Evolutionary conservation across 30 jellyfish, hydroid and myxozoan species (phyloP), one percentile per base, ranked within the genome.

Genomic region (Nemopilema nomurai): DNA sequence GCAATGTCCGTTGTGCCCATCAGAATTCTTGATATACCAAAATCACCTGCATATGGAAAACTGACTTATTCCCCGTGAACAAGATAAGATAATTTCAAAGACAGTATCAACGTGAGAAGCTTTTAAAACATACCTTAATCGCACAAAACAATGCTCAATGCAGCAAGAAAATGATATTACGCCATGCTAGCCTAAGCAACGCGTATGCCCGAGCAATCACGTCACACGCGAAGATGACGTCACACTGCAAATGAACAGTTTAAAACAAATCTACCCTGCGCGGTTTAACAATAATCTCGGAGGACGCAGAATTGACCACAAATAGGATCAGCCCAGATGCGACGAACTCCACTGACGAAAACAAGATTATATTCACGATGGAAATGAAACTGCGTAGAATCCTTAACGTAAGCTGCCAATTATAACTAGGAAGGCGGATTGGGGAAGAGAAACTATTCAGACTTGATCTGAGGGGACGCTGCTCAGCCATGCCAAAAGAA

Each of bases 1-100:
- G 98, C 98, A 28, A 92, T 82, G 75, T 92, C 98, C 16, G 98
- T 83, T 17, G 98, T 87, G 22, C 97, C 98, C 92, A 72, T 76
- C 19, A 92, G 89, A 20, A 88, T 87, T 50, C 96, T 79, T 62
- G 98, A 92, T 19, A 92, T 92, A 1, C 98, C 98, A 82, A 92
- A 92, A 83, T 92, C 98, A 81, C 98, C 98, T 92, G 79, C 8
- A 77, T 69, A 18, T 16, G 71, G 28, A 24, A 27, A 9, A 28
- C 26, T 3, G 57, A 41, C 57, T 41, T 3, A 13, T 6, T 41
- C 57, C 6, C 6, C 6, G 9, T 13, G 6, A 41, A 13, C 13
- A 41, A 6, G 13, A 41, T 13, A 41, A 3, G 57, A 41, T 3
- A 41, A 13, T 3, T 41, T 41, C 57, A 41, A 13, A 41, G 57